These are phyloP conservation scores for Phylloscopus trochilus DNA, from an alignment of 2,113 vertebrate species.

Conservation along the genomic window DNA sequence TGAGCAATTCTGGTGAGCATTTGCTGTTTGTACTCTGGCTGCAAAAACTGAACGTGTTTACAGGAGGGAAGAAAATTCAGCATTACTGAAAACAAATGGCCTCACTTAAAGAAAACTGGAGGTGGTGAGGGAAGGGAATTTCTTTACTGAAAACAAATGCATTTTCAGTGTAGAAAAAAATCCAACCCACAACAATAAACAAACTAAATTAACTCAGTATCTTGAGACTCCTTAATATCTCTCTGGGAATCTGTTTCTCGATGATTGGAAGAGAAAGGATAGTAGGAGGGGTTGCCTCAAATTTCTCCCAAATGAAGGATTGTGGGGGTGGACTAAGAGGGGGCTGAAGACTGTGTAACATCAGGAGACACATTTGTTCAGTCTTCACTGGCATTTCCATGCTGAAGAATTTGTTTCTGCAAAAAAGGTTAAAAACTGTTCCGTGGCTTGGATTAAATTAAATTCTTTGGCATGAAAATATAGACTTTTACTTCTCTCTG, in stretches of 20 bases:
- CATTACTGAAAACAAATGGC: slow-evolving; percentile 17
- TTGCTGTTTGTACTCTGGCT: slow-evolving; percentile 25
- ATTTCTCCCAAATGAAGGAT: slow-evolving; percentile 36
- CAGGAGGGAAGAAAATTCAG: slow-evolving; percentile 9
- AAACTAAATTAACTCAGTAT: slow-evolving; percentile 9
- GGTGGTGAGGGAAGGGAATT: slow-evolving; percentile 11
- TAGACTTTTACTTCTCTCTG: slow-evolving; percentile 6
- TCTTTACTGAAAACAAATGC: slow-evolving; percentile 43
- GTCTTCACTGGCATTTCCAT: slow-evolving; percentile 59
- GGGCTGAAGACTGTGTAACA: slow-evolving; percentile 57
- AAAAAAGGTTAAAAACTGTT: slow-evolving; percentile 70
- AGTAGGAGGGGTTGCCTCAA: slow-evolving; percentile 10
- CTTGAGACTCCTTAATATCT: slow-evolving; percentile 10
- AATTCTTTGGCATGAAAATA: slow-evolving; percentile 56
- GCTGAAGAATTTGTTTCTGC: slow-evolving; percentile 57
- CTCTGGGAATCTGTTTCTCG: not conserved
- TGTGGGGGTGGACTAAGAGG: slow-evolving; percentile 45
- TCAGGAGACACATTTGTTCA: slow-evolving; percentile 69
- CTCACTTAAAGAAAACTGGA: slow-evolving; percentile 37
- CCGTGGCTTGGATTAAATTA: slow-evolving; percentile 56
- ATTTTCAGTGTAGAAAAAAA: not conserved
- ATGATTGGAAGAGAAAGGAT: slow-evolving; percentile 32
- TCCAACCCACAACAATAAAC: not conserved
- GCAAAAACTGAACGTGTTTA: not conserved
- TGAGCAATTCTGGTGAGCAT: not conserved